These are phyloP conservation scores for Petromus typicus DNA, from an alignment of 2,113 vertebrate genomes.

Conservation along the genomic window DNA sequence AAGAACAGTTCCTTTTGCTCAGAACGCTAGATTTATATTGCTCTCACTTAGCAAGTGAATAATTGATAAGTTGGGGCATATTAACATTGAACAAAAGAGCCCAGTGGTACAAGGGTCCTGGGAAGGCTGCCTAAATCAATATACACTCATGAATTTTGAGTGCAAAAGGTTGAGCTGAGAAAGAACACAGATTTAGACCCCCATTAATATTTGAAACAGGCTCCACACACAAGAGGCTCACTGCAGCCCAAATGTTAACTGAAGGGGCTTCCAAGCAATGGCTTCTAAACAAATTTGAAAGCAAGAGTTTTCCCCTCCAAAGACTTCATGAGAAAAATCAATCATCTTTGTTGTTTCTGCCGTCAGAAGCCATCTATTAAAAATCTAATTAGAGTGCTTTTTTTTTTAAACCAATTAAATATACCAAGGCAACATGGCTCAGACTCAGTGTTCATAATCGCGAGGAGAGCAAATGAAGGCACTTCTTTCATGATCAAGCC, in stretches of 20 bases:
- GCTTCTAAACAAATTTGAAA: slow-evolving; percentile 71
- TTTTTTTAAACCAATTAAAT: slow-evolving; percentile 71
- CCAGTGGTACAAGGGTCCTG: slow-evolving; percentile 70
- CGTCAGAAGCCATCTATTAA: slow-evolving; percentile 77
- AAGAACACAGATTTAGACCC: slow-evolving; percentile 75
- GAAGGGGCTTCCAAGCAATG: slow-evolving; percentile 61
- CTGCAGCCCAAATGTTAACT: slow-evolving; percentile 67
- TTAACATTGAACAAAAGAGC: slow-evolving; percentile 81
- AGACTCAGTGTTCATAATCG: slow-evolving; percentile 41
- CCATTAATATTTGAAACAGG: slow-evolving; percentile 79
- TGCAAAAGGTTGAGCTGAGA: slow-evolving; percentile 73
- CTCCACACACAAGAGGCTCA: background rate
- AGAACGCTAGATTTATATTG: slow-evolving; percentile 79
- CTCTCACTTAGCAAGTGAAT: slow-evolving; percentile 82
- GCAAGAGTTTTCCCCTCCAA: slow-evolving; percentile 58
- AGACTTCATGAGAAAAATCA: slow-evolving; percentile 59
- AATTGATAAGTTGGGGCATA: slow-evolving; percentile 80
- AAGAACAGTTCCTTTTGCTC: slow-evolving; percentile 67
- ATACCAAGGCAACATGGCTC: slow-evolving; percentile 37
- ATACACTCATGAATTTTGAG: slow-evolving; percentile 79
- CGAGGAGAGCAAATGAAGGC: background rate
- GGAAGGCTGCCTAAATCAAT: slow-evolving; percentile 83
- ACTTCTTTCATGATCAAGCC: background rate
- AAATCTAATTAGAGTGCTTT: slow-evolving; percentile 73
- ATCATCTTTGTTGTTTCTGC: slow-evolving; percentile 68